phyloP scores from a whole-genome alignment of 2,888 invertebrate genomes.

The Cryptocephalus primarius region DNA sequence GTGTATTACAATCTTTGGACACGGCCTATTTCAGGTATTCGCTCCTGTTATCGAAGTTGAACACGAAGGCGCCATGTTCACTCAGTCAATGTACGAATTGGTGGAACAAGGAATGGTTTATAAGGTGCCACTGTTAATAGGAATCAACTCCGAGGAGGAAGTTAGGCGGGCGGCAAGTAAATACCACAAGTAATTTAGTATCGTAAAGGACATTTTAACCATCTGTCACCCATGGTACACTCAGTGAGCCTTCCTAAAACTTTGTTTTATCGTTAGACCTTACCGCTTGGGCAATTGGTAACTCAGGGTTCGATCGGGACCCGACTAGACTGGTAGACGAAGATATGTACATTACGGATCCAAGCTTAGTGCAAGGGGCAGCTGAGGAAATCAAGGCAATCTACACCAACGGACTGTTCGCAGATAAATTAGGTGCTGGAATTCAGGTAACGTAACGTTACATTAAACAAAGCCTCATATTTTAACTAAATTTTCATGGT shows the following conservation, averaged over 20 bases:
- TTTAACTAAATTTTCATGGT: not conserved
- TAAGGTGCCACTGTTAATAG: constrained; percentile 6
- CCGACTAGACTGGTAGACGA: constrained; percentile 6
- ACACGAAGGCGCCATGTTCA: constrained; percentile 7
- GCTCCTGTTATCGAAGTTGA: constrained; percentile 7
- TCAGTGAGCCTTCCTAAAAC: constrained; percentile 4
- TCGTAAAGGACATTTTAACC: constrained; percentile 1
- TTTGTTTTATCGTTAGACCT: not conserved
- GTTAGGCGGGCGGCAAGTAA: constrained; percentile 5
- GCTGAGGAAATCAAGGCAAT: constrained; percentile 11
- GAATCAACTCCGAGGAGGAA: constrained; percentile 7
- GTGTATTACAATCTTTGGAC: too few species aligned
- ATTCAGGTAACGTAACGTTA: constrained; percentile 12
- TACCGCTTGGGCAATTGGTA: not conserved
- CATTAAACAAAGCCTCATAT: not conserved
- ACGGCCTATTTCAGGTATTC: constrained; percentile 1
- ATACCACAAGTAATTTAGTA: not conserved
- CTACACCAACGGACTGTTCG: constrained; percentile 10
- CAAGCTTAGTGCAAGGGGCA: constrained; percentile 2
- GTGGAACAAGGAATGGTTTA: constrained; percentile 5
- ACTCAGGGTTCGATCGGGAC: too few species aligned
- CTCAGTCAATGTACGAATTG: constrained; percentile 5
- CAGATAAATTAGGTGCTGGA: constrained; percentile 8
- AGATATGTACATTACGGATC: constrained; percentile 10
- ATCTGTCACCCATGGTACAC: constrained; percentile 4